Conservation (phyloP, 2,797 vertebrate species). For the Acanthurus leucopareius region DNA sequence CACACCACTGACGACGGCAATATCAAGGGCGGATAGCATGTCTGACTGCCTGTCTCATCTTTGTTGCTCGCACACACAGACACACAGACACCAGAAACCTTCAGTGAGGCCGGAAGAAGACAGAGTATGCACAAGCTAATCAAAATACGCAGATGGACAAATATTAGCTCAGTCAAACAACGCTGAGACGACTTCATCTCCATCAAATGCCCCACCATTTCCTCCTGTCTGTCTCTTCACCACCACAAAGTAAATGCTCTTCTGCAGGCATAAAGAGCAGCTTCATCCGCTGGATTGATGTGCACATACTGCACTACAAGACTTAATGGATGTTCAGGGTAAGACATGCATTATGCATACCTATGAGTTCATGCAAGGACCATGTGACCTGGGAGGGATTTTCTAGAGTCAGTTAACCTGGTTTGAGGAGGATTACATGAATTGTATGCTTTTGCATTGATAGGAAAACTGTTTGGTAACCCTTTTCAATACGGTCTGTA, state of each 20-base stretch:
- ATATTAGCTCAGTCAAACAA: conserved; percentile 49
- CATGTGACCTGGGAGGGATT: conserved; percentile 14
- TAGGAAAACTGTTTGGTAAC: neutral
- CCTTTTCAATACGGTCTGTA: neutral
- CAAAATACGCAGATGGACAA: conserved; percentile 14
- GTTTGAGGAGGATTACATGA: neutral
- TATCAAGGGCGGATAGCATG: conserved; percentile 28
- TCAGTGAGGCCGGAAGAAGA: conserved; percentile 8
- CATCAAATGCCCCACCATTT: conserved; percentile 19
- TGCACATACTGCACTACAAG: conserved; percentile 25
- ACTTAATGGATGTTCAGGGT: conserved; percentile 32
- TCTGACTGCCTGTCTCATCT: conserved; percentile 1
- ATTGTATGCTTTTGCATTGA: neutral
- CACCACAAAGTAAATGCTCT: conserved; percentile 29
- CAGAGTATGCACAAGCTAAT: conserved; percentile 13
- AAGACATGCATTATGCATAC: conserved; percentile 37
- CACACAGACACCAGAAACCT: neutral
- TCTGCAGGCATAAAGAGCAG: conserved; percentile 21
- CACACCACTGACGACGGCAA: conserved; percentile 19
- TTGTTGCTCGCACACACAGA: too few relatives aligned
- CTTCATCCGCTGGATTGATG: conserved; percentile 31
- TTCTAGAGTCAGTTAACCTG: neutral
- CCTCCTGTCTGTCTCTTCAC: conserved; percentile 12
- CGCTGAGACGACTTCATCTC: conserved; percentile 26
- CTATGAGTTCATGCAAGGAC: conserved; percentile 4